phyloP scores from a whole-genome alignment of 2,797 vertebrate genomes.

The Triplophysa yarkandensis region DNA sequence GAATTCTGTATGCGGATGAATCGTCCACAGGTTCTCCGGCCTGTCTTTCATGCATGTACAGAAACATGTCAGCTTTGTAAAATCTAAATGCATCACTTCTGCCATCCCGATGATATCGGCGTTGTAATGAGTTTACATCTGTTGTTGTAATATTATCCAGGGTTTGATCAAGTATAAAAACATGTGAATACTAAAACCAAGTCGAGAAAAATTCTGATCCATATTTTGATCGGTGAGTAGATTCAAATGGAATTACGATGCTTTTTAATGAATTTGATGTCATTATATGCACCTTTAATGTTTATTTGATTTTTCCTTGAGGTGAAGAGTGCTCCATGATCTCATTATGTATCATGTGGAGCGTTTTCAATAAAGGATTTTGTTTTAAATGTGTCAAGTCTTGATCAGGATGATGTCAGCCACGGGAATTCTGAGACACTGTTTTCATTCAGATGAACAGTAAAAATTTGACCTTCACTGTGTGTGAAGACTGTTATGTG shows the following conservation, averaged over 20 bases:
- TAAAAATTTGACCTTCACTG: background rate
- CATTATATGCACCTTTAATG: constrained; percentile 1
- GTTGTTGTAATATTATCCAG: background rate
- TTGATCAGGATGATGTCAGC: background rate
- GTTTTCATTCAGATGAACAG: background rate
- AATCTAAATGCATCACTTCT: constrained; percentile 26
- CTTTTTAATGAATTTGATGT: constrained; percentile 14
- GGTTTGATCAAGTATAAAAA: too few species aligned
- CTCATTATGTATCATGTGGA: constrained; percentile 6
- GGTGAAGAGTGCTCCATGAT: constrained; percentile 10
- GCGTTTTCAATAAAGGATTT: background rate
- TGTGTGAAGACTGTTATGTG: constrained; percentile 12
- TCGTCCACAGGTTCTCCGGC: constrained; percentile 62
- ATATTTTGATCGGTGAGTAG: background rate
- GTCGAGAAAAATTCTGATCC: background rate
- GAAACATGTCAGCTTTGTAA: constrained; percentile 51
- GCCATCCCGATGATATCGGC: background rate
- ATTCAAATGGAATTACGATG: background rate
- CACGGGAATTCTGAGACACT: background rate
- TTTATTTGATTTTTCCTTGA: constrained; percentile 12
- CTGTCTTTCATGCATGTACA: constrained; percentile 74
- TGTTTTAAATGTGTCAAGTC: constrained; percentile 15
- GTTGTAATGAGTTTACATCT: background rate
- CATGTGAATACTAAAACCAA: constrained; percentile 6
- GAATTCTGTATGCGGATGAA: constrained; percentile 62